Percentiles rank a stretch among this genome's conserved stretches.
Conservation (phyloP, 2,113 vertebrate genomes). For the Hippocampus comes region DNA sequence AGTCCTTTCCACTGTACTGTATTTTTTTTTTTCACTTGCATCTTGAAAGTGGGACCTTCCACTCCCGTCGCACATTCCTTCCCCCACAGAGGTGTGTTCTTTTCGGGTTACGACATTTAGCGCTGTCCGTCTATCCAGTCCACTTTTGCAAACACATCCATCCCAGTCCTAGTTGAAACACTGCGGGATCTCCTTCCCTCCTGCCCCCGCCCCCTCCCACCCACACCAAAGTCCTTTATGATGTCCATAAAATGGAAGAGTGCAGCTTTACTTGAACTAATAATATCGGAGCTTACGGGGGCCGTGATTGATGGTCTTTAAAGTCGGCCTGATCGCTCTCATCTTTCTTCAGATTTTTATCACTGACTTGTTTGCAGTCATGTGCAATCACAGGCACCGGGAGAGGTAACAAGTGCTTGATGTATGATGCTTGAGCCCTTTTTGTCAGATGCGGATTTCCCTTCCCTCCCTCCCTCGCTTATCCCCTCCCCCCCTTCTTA, state of each 20-base stretch:
- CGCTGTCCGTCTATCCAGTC: constrained; percentile 75
- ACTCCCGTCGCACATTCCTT: constrained; percentile 40
- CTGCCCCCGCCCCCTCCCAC: constrained; percentile 27
- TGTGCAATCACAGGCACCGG: constrained; percentile 85
- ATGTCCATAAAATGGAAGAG: constrained; percentile 89
- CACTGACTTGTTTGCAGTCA: constrained; percentile 91
- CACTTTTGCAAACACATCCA: constrained; percentile 78
- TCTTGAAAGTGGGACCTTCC: constrained; percentile 40
- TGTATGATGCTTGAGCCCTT: constrained; percentile 84
- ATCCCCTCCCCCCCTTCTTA: constrained; percentile 67
- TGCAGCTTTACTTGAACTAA: constrained; percentile 88
- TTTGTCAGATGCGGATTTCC: constrained; percentile 87
- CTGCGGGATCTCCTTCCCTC: constrained; percentile 59
- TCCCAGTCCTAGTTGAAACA: constrained; percentile 74
- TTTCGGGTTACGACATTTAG: constrained; percentile 74
- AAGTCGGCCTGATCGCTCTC: constrained; percentile 86
- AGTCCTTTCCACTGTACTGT: constrained; percentile 13
- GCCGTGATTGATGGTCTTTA: constrained; percentile 90
- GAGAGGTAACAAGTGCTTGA: constrained; percentile 93
- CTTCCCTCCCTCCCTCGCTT: constrained; percentile 63
- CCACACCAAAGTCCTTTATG: constrained; percentile 74
- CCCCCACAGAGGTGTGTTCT: constrained; percentile 50
- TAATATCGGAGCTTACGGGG: constrained; percentile 80
- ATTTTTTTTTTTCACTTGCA: constrained; percentile 27
- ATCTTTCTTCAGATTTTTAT: constrained; percentile 96